Evolutionary conservation across 2,797 vertebrate genomes (phyloP), one percentile per base, ranked within the genome.

Genomic region (Bradypodion ventrale): DNA sequence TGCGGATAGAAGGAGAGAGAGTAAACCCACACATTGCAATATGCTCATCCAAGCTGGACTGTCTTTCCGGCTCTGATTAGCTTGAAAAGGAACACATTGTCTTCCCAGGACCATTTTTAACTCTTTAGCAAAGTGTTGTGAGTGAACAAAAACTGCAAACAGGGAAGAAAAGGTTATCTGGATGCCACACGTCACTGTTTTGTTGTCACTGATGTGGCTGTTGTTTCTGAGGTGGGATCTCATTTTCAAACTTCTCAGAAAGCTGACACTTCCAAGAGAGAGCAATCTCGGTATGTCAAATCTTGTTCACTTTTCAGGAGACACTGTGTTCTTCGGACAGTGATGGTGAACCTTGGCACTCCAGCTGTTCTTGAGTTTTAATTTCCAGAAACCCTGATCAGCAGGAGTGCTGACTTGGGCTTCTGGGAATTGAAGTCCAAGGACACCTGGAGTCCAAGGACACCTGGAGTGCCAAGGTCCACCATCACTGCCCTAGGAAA

Each of bases 61-160:
- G 92, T 84, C 85, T 93, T 91, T 87, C 88, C 92, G 88, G 91
- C 88, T 89, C 89, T 91, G 89, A 91, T 92, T 92, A 93, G 93
- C 88, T 92, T 87, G 86, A 88, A 86, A 89, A 91, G 91, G 92
- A 93, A 93, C 87, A 92, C 88, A 82, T 85, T 91, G 92, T 92
- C 93, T 92, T 93, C 90, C 15, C 87, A 91, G 90, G 90, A 91
- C 90, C 89, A 91, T 92, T 91, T 91, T 91, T 66, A 75, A 90
- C 90, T 91, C 87, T 91, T 85, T 87, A 87, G 91, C 89, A 91
- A 92, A 89, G 89, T 86, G 92, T 92, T 92, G 88, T 79, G 88
- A 88, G 82, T 10, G 4, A 15, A 7, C 37, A 56, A 44, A 66
- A 87, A 87, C 89, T 82, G 88, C 88, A 89, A 88, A 40, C 12